These are phyloP conservation scores for Falco novaeseelandiae DNA, from an alignment of 2,797 vertebrate genomes.

Conservation along the genomic window DNA sequence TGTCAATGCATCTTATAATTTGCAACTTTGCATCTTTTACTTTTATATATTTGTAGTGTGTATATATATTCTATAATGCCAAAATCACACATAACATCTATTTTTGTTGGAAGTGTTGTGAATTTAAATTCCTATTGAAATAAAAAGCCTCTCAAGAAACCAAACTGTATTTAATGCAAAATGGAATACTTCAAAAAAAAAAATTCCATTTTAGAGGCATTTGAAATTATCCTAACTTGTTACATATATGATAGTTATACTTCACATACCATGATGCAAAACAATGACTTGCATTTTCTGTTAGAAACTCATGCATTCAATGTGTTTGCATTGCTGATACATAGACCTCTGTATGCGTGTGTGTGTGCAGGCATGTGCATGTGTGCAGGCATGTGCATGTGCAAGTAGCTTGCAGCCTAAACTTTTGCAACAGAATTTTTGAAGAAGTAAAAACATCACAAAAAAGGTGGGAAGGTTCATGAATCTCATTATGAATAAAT, in stretches of 20 bases:
- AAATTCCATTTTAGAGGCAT: not conserved
- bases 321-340: not conserved
- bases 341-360: not conserved
- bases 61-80: not conserved
- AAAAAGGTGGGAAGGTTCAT: not conserved
- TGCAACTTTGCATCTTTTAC: not conserved
- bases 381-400: accelerated
- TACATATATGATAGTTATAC: not conserved
- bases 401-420: not conserved
- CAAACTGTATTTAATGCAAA: not conserved
- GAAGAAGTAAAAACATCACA: not conserved
- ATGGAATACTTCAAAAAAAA: not conserved
- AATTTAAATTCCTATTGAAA: not conserved
- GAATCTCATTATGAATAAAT: not conserved
- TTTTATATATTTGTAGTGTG: not conserved
- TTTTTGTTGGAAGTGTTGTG: not conserved
- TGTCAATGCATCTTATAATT: not conserved
- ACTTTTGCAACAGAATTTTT: not conserved
- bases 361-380: accelerated
- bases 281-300: not conserved
- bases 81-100: not conserved
- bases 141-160: not conserved
- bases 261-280: not conserved
- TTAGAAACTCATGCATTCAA: not conserved
- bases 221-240: not conserved